These are phyloP conservation scores for Cliona cf. orientalis DNA, from an alignment of 37 sponge, comb jelly and placozoan genomes.

Conservation along the genomic window DNA sequence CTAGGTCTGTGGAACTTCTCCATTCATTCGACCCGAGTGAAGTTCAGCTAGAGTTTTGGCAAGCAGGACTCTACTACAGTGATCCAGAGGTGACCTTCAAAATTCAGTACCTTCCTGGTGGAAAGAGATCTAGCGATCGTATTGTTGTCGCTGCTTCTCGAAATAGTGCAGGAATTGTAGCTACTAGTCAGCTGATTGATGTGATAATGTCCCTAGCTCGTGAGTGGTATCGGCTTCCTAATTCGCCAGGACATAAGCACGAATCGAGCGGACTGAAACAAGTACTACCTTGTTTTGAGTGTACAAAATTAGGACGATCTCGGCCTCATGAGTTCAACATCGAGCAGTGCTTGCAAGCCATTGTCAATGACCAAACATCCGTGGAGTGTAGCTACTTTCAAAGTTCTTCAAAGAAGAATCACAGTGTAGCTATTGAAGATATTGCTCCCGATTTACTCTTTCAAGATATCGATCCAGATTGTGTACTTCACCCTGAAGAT, in stretches of 20 bases:
- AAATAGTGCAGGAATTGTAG: conserved; percentile 24
- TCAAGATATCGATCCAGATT: conserved; percentile 40
- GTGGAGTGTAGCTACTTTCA: conserved; percentile 7
- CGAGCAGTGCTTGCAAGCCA: neutral
- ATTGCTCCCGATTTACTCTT: conserved; percentile 71
- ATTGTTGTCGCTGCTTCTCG: conserved; percentile 33
- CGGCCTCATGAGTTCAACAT: conserved; percentile 2
- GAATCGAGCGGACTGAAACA: conserved; percentile 38
- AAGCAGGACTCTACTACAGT: conserved; percentile 45
- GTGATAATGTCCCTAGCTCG: conserved; percentile 19
- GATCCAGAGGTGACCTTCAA: conserved; percentile 33
- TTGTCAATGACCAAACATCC: neutral
- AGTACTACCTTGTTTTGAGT: conserved; percentile 31
- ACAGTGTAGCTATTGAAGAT: conserved; percentile 20
- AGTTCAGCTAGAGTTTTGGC: conserved; percentile 45
- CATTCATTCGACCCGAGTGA: neutral
- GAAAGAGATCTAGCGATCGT: conserved; percentile 31
- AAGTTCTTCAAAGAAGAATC: neutral
- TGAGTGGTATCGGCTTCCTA: conserved; percentile 77
- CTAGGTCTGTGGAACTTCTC: neutral
- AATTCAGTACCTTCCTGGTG: conserved; percentile 25
- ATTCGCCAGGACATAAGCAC: too few species aligned
- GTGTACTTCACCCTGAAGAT: conserved; percentile 39
- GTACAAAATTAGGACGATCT: neutral
- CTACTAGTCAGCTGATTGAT: conserved; percentile 43